These are phyloP conservation scores for Gallinago media DNA, from an alignment of 2,113 vertebrate genomes.

Conservation along the genomic window DNA sequence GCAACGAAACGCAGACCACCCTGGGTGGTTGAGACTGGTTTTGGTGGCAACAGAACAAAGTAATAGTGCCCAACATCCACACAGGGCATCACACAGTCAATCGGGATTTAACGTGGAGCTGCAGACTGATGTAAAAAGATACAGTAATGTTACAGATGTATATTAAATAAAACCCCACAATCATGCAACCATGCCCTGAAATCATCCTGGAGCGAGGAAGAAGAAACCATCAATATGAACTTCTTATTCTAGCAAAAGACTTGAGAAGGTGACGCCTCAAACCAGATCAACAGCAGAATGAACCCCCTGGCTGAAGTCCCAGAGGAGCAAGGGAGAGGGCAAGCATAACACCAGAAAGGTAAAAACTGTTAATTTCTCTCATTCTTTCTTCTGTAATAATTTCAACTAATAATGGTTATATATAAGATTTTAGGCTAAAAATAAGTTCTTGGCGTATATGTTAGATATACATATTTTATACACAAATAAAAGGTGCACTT, in stretches of 20 bases:
- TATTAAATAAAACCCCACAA: background rate
- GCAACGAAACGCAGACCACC: background rate
- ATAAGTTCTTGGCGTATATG: background rate
- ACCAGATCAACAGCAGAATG: fast-evolving
- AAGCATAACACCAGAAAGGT: background rate
- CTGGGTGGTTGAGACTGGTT: background rate
- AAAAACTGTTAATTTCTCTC: background rate
- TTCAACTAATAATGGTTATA: background rate
- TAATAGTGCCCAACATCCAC: no score
- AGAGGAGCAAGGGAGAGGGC: background rate
- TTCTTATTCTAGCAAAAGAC: background rate
- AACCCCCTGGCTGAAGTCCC: background rate
- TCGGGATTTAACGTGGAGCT: fast-evolving
- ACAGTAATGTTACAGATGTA: fast-evolving
- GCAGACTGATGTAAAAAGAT: background rate
- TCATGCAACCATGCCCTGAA: background rate
- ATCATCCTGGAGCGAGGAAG: background rate
- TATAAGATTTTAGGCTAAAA: background rate
- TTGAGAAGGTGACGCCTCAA: background rate
- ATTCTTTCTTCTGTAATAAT: background rate
- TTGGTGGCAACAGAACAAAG: background rate
- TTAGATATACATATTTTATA: background rate
- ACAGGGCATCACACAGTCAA: fast-evolving
- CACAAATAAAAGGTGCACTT: background rate
- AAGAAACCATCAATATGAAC: background rate